A percentile compares a stretch with the other conserved stretches of the same genome.
Evolutionary conservation across 2,113 vertebrate species (phyloP).

Genomic region (Chiloscyllium plagiosum): DNA sequence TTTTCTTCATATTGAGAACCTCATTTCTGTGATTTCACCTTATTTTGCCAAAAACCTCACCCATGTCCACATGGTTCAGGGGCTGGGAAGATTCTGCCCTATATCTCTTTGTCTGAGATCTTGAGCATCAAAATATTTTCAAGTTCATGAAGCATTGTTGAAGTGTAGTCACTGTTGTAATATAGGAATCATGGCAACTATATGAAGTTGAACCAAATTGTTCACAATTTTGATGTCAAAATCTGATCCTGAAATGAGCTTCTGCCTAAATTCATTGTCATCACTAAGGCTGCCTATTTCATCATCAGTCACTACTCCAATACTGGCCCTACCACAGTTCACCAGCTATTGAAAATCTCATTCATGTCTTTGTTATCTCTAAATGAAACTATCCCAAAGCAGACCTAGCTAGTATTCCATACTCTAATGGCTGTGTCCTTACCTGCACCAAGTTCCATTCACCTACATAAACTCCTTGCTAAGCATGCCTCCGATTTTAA

Average conservation of each 20-base stretch:
- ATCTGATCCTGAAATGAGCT: background rate
- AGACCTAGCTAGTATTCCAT: background rate
- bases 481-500: background rate
- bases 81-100: no score
- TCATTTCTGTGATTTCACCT: no score
- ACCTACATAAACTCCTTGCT: background rate
- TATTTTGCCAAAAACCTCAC: no score
- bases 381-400: background rate
- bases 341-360: background rate
- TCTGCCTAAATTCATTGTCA: background rate
- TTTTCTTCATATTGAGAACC: no score
- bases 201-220: background rate
- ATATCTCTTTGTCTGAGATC: no score
- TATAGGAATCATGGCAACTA: background rate
- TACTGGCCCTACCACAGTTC: background rate
- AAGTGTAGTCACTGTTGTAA: background rate
- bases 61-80: no score
- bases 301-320: background rate
- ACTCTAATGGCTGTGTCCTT: background rate
- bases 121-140: background rate
- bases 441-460: background rate
- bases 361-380: background rate
- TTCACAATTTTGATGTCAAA: background rate
- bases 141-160: background rate
- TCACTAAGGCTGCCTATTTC: background rate